A percentile compares a stretch with the other conserved stretches of the same genome.
phyloP scores from a whole-genome alignment of 2,113 vertebrate genomes.

The Colinus virginianus region DNA sequence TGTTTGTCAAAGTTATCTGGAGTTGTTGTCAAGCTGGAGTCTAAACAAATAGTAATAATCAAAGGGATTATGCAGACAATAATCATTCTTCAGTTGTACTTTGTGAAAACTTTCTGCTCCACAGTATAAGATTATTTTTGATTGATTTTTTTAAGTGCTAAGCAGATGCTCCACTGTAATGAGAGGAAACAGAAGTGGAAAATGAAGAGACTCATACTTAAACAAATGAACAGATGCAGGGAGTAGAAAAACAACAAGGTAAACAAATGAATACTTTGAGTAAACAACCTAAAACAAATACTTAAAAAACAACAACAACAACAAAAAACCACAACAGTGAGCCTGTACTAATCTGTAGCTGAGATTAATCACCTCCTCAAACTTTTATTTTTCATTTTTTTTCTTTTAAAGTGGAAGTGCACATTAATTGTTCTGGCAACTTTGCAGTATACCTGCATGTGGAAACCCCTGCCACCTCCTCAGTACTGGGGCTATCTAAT shows the following conservation, averaged over 20 bases:
- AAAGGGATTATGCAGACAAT: conserved; percentile 6
- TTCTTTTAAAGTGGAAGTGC: background rate
- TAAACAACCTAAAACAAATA: conserved; percentile 56
- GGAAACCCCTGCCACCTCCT: background rate
- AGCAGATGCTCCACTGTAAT: conserved; percentile 73
- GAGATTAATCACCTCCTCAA: background rate
- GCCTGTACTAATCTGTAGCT: background rate
- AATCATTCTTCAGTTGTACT: background rate
- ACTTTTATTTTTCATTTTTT: background rate
- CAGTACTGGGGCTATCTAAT: background rate
- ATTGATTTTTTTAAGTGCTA: conserved; percentile 52
- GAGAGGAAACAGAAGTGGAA: conserved; percentile 68
- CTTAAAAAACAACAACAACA: background rate
- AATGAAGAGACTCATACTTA: conserved; percentile 60
- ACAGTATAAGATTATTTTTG: conserved; percentile 19
- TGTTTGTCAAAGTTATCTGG: background rate
- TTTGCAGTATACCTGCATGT: background rate
- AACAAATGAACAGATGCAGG: conserved; percentile 77
- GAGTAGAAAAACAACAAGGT: conserved; percentile 69
- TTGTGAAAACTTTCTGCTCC: conserved; percentile 20
- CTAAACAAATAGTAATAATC: background rate
- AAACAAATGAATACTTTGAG: conserved; percentile 72
- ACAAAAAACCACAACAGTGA: background rate
- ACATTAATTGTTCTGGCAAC: background rate
- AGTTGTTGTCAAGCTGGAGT: background rate